A percentile compares a stretch with the other conserved stretches of the same genome.
phyloP scores from a whole-genome alignment of 2,888 invertebrate species.

The Timema podura region DNA sequence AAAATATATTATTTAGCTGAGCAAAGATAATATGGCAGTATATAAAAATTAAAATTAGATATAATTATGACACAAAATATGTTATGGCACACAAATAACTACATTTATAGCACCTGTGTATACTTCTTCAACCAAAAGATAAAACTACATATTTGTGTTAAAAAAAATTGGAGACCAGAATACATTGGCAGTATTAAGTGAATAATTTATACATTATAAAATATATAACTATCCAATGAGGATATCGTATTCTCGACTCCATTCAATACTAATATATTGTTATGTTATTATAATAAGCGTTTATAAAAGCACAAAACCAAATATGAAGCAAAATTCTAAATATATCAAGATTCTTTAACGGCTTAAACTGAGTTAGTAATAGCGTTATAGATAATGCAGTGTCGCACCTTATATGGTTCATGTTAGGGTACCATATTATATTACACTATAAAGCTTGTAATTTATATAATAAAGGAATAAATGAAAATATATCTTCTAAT shows the following conservation, averaged over 20 bases:
- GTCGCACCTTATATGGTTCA: too few relatives aligned
- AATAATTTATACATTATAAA: slow-evolving; percentile 1
- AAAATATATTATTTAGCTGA: too few relatives aligned
- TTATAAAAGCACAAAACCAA: not conserved
- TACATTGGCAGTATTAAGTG: slow-evolving; percentile 21
- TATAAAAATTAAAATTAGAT: slow-evolving; percentile 6
- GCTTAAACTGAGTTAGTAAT: too few relatives aligned
- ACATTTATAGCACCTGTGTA: slow-evolving; percentile 29
- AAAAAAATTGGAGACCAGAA: slow-evolving; percentile 24
- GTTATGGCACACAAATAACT: slow-evolving; percentile 30
- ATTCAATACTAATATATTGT: not conserved
- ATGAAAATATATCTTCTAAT: too few relatives aligned
- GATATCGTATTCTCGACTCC: slow-evolving; percentile 21
- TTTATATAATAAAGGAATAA: too few relatives aligned
- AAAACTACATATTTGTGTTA: slow-evolving; percentile 9
- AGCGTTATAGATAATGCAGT: too few relatives aligned
- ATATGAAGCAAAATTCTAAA: too few relatives aligned
- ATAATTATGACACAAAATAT: slow-evolving; percentile 12
- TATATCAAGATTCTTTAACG: too few relatives aligned
- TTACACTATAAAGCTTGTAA: too few relatives aligned
- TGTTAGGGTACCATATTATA: too few relatives aligned
- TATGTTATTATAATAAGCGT: not conserved
- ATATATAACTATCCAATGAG: slow-evolving; percentile 3
- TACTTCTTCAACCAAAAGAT: slow-evolving; percentile 24
- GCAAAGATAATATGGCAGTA: slow-evolving; percentile 18